Conservation (phyloP, 2,888 invertebrate genomes). For the Thera obeliscata region DNA sequence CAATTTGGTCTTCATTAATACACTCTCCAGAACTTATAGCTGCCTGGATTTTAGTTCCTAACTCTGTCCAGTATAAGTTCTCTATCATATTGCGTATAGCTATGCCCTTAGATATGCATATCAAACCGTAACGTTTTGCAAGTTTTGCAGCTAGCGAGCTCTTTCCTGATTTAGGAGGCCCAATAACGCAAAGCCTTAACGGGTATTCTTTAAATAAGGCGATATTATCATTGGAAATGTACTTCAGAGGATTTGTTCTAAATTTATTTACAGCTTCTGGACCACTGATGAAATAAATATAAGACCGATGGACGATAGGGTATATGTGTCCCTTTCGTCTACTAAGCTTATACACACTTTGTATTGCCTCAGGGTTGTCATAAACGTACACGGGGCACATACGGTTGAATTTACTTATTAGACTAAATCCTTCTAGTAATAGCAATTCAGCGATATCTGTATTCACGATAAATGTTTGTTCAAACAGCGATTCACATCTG, state of each 20-base stretch:
- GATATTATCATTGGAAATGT: slow-evolving; percentile 69
- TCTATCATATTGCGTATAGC: slow-evolving; percentile 79
- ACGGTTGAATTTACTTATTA: slow-evolving; percentile 86
- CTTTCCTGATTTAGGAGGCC: slow-evolving; percentile 87
- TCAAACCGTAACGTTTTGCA: slow-evolving; percentile 78
- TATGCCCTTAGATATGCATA: slow-evolving; percentile 81
- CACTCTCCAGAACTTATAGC: slow-evolving; percentile 70
- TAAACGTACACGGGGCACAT: slow-evolving; percentile 87
- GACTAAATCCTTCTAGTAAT: slow-evolving; percentile 83
- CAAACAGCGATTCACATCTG: slow-evolving; percentile 81
- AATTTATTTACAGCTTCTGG: slow-evolving; percentile 78
- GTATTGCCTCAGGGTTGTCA: slow-evolving; percentile 75
- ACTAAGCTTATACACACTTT: slow-evolving; percentile 75
- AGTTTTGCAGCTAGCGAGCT: slow-evolving; percentile 83
- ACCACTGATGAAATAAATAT: slow-evolving; percentile 85
- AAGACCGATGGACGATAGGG: slow-evolving; percentile 84
- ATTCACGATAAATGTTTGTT: slow-evolving; percentile 82
- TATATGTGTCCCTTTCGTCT: slow-evolving; percentile 71
- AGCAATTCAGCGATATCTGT: slow-evolving; percentile 83
- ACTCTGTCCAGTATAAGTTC: slow-evolving; percentile 78
- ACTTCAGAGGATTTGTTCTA: slow-evolving; percentile 83
- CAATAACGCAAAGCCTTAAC: slow-evolving; percentile 83
- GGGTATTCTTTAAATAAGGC: slow-evolving; percentile 76
- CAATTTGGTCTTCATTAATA: slow-evolving; percentile 71
- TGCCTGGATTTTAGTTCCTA: slow-evolving; percentile 70